Base-by-base conservation (phyloP, 2,113 vertebrate species). In the Rhagologus leucostigma region DNA sequence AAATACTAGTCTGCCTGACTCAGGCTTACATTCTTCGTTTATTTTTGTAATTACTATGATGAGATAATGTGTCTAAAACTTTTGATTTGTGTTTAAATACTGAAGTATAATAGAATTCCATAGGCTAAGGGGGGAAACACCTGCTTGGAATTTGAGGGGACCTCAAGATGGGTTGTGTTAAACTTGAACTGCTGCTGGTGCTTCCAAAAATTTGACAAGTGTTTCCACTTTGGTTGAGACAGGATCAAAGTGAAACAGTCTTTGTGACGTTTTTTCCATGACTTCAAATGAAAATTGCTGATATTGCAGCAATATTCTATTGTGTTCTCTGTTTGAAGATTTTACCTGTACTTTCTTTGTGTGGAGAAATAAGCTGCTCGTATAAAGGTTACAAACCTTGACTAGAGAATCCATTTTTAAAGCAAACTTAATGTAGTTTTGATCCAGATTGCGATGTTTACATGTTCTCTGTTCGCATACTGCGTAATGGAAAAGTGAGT, bases 191-290 rank as follows among this genome's bases (percentile, higher is more conserved):
- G 15, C 50, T 74, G 23, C 24, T 83, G 18, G 14, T 64, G 27
- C 50, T 93, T 73, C 21, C 50, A 74, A 73, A n/a, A 86, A 29
- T 23, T 30, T 46, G 26, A 16, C 9, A n/a, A 21, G 16, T 56
- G 10, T 60, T 64, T 78, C 21, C 30, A 3, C 69, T 91, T 52
- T 55, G 16, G 3, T 20, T 70, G 62, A 70, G 53, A 29, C 11
- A 42, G 20, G 10, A n/a, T 44, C 29, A 70, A 8, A 29, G 32
- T 56, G 18, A 73, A 80, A 56, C 13, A 27, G 30, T 62, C 50
- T 20, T 7, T 62, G 33, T 3, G 29, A 10, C 0, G 0, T 55
- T 30, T 82, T 78, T 82, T 52, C 37, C 3, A 10, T 35, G 6
- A 46, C 87, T 87, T 75, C 41, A 79, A 33, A 70, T 49, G 46